Conservation (phyloP, 2,797 vertebrate genomes). For the Trichosurus vulpecula region DNA sequence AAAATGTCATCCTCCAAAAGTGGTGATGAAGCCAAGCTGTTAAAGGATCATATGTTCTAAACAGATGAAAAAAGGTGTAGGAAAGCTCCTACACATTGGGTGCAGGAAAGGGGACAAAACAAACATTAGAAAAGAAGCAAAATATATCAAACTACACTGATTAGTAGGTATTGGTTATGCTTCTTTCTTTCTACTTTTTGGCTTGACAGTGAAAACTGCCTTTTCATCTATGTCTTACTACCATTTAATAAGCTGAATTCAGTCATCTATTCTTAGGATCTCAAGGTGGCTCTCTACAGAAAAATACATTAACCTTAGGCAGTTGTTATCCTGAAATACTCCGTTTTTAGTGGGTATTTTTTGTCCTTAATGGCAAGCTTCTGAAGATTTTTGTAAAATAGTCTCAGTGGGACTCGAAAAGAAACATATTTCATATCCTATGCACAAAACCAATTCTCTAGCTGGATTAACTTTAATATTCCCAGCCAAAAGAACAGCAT, state of each 20-base stretch:
- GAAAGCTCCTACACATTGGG: not conserved
- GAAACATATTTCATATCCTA: constrained; percentile 81
- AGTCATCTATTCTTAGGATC: constrained; percentile 69
- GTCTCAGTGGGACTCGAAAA: constrained; percentile 77
- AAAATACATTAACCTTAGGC: constrained; percentile 71
- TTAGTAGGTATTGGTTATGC: constrained; percentile 12
- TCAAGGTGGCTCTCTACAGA: constrained; percentile 69
- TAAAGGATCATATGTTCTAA: constrained; percentile 40
- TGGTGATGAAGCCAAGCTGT: constrained; percentile 44
- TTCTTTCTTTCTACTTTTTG: constrained; percentile 13
- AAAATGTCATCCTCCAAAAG: constrained; percentile 35
- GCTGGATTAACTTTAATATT: constrained; percentile 85
- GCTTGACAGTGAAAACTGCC: not conserved
- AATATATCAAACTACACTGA: not conserved
- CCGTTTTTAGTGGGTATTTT: constrained; percentile 69
- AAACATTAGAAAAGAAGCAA: not conserved
- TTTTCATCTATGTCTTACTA: constrained; percentile 23
- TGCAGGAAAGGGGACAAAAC: not conserved
- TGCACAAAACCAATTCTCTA: constrained; percentile 83
- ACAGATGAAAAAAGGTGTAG: not conserved
- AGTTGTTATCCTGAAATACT: constrained; percentile 80
- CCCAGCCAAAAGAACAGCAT: constrained; percentile 75
- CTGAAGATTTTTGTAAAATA: constrained; percentile 82
- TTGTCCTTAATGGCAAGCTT: constrained; percentile 80
- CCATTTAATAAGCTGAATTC: constrained; percentile 71